Conservation (phyloP, 2,888 invertebrate genomes). For the Napeogenes inachia region DNA sequence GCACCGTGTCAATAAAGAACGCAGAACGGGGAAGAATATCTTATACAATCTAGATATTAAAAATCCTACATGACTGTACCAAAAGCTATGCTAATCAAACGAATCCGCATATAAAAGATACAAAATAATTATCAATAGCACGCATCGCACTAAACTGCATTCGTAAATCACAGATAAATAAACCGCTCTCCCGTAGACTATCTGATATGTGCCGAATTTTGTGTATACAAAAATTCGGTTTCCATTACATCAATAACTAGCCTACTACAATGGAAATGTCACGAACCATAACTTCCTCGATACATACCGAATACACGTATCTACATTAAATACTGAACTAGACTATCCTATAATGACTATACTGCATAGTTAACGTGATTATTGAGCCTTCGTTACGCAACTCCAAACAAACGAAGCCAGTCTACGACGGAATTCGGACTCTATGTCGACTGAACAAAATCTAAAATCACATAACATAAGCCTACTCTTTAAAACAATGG, state of each 20-base stretch:
- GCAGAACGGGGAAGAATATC: conserved; percentile 16
- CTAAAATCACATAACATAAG: conserved; percentile 62
- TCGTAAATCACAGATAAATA: conserved; percentile 67
- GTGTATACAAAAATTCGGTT: conserved; percentile 38
- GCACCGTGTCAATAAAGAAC: too few species aligned
- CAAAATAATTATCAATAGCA: conserved; percentile 33
- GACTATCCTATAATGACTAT: conserved; percentile 58
- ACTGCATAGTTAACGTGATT: conserved; percentile 43
- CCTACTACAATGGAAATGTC: conserved; percentile 60
- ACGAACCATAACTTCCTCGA: conserved; percentile 68
- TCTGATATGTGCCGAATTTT: conserved; percentile 61
- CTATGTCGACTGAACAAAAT: conserved; percentile 30
- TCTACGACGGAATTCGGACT: conserved; percentile 21
- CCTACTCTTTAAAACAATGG: conserved; percentile 52
- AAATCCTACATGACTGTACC: conserved; percentile 26
- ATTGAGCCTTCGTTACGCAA: conserved; percentile 56
- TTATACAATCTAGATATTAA: conserved; percentile 19
- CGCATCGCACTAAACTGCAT: conserved; percentile 40
- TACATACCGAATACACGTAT: conserved; percentile 62
- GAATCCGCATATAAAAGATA: conserved; percentile 36
- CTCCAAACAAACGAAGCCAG: conserved; percentile 13
- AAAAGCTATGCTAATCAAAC: conserved; percentile 33
- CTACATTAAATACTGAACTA: conserved; percentile 48
- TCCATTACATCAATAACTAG: conserved; percentile 40
- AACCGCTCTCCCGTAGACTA: conserved; percentile 47